Evolutionary conservation across 1,140 invertebrate species (phyloP), one percentile per base, ranked within the genome.

Genomic region (Drosophila leontia): DNA sequence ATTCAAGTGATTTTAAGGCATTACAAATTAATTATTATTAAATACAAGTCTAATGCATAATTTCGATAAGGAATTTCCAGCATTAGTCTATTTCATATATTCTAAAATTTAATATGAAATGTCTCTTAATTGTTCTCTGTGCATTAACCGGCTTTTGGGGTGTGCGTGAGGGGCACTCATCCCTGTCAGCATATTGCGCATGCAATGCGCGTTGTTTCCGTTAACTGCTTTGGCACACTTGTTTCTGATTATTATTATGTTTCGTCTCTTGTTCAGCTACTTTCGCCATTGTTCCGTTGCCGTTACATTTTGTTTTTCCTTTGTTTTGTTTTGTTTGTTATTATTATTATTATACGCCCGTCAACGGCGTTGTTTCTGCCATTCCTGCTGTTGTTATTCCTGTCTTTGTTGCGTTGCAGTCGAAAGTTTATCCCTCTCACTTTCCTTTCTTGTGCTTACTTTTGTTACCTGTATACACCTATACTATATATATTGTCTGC

Each of bases 161-260:
- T 39, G 58, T 56, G 42, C 23, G 39, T 34, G 64, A 32, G 57
- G 63, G 57, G 78, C 60, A 61, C 82, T 81, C 82, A 75, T 81
- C 74, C 78, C 75, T 65, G 77, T 45, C 65, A 71, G 77, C 80
- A 77, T 87, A 84, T 90, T 90, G 78, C 80, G 85, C 85, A 90
- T 90, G 85, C 85, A 90, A 67, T 85, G 82, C 85, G 82, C 86
- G 84, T 88, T 88, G 82, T 85, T 90, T 90, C 85, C 85, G 85
- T 90, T 90, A 90, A 90, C 85, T 90, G 85, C 86, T 88, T 88
- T 90, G 81, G 82, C 85, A 90, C 85, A 90, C 85, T 90, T 90
- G 85, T 90, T 91, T 90, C 85, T 90, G 85, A 90, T 90, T 90
- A 90, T 90, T 90, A 90, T 90, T 90, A 85, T 87, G 84, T 87